Evolutionary conservation across 2,797 vertebrate genomes (phyloP), one percentile per base, ranked within the genome.

Genomic region (Euthynnus affinis): DNA sequence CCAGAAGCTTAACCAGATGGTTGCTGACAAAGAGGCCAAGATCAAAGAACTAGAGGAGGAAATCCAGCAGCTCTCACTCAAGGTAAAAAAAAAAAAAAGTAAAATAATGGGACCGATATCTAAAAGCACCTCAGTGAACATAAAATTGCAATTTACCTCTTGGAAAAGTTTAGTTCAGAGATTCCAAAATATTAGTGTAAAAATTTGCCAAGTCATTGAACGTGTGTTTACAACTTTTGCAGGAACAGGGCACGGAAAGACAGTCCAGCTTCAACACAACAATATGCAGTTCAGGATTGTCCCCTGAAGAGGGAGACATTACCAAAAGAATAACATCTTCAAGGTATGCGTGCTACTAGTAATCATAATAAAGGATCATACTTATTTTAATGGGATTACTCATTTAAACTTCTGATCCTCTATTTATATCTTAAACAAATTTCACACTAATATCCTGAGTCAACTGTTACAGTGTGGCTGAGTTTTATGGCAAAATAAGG

Each of bases 31-130:
- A 73, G 97, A 98, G 58, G 92, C 85, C 51, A 96, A 87, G 70
- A 93, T 98, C 73, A 94, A 86, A 79, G 94, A 94, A 59, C 93
- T 98, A 59, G 95, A 97, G 86, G 15, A 85, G 65, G 86, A 96
- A 83, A 89, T 96, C 1, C 89, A 74, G 64, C 89, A 94, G 3
- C 91, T 96, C 6, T 76, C 84, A 0, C 7, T 76, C 7, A 92
- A 92, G 95, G 97, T 98, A 89, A 88, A 66, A 48, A 12, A 20
- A 44, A 14, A 14, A 48, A 9, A 8, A 15, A 20, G 1, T 20
- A 53, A 52, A 48, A 55, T 34, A 23, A 29, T 15, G 6, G 6
- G 6, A 68, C 17, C 52, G 37, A 65, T 6, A 37, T 62, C 17
- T 32, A 20, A 70, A 48, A 7, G 66, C 20, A 51, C 7, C 1